Evolutionary conservation across 2,888 invertebrate genomes (phyloP), one percentile per base, ranked within the genome.

Genomic region (Neria commutata): DNA sequence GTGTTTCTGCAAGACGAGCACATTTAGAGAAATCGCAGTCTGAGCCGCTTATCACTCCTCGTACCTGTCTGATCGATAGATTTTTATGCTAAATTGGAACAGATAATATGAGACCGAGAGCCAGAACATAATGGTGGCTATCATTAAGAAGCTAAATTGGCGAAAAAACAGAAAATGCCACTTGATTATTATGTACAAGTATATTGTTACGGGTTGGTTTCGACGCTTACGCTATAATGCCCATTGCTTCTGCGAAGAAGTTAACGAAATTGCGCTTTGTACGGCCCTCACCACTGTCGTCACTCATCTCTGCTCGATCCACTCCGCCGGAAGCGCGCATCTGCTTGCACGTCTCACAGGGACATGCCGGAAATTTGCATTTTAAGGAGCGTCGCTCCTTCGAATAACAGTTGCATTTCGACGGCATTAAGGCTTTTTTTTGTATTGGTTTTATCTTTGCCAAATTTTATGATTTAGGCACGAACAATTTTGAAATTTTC

Each of bases 101-200:
- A 70, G 19, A 26, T 72, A 68, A 33, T 71, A 66, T 25, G 59
- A 54, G 23, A 77, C 46, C 0, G 62, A 64, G 17, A 76, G 23
- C 78, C 78, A 77, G 57, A 77, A 75, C 8, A 73, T 67, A 2
- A 70, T 46, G 10, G 71, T 66, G 29, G 67, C 68, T 23, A 76
- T 60, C 34, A 70, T 64, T 54, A 75, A 67, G 55, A 78, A 76
- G 0, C 77, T 77, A 58, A 63, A 16, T 8, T 29, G 29, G 29
- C 29, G 29, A 29, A 29, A 11, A 11, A 6, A 11, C 29, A 29
- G 6, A 29, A 11, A 8, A 6, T 11, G 29, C 29, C 29, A 11
- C 16, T 42, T 42, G n/a, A n/a, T 6, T n/a, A n/a, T n/a, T n/a
- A n/a, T n/a, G n/a, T n/a, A n/a, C n/a, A n/a, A n/a, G n/a, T n/a